phyloP scores from a whole-genome alignment of 2,797 vertebrate genomes.

The Galaxias olidus region DNA sequence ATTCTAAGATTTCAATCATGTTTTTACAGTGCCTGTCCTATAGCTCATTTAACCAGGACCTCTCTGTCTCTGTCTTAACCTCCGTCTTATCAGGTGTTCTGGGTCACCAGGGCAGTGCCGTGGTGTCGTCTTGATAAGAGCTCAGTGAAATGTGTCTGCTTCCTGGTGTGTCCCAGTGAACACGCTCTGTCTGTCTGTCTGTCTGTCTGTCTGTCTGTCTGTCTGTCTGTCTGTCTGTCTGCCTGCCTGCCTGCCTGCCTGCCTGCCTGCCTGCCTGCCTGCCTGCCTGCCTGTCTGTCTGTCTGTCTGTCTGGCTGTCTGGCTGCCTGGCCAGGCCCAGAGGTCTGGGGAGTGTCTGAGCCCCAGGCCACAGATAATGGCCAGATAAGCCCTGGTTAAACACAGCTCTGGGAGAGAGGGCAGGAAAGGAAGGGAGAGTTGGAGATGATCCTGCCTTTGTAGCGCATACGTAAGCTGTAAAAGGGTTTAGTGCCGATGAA shows the following conservation, averaged over 20 bases:
- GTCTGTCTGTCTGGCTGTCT: no score
- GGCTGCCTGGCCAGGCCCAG: slow-evolving; percentile 43
- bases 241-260: no score
- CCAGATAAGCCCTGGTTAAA: slow-evolving; percentile 58
- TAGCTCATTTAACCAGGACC: slow-evolving; percentile 12
- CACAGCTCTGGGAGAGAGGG: slow-evolving; percentile 13
- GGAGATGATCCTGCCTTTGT: slow-evolving; percentile 29
- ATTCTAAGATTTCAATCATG: slow-evolving; percentile 27
- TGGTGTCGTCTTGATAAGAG: slow-evolving; percentile 61
- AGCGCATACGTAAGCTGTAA: slow-evolving; percentile 39
- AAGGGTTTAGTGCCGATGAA: slow-evolving; percentile 43
- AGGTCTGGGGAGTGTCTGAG: slow-evolving; percentile 46
- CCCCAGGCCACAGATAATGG: slow-evolving; percentile 19
- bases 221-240: no score
- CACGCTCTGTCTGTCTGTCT: slow-evolving; percentile 32
- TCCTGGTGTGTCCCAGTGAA: slow-evolving; percentile 1
- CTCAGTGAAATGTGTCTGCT: neutral
- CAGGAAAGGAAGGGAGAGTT: slow-evolving; percentile 30
- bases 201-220: no score
- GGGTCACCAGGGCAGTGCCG: slow-evolving; percentile 36
- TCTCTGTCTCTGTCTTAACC: slow-evolving; percentile 28
- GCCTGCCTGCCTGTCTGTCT: no score
- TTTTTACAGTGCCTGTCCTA: slow-evolving; percentile 25
- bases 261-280: no score
- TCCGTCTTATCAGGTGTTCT: slow-evolving; percentile 59